These are phyloP conservation scores for Hybognathus amarus DNA, from an alignment of 2,797 vertebrate genomes.

Conservation along the genomic window DNA sequence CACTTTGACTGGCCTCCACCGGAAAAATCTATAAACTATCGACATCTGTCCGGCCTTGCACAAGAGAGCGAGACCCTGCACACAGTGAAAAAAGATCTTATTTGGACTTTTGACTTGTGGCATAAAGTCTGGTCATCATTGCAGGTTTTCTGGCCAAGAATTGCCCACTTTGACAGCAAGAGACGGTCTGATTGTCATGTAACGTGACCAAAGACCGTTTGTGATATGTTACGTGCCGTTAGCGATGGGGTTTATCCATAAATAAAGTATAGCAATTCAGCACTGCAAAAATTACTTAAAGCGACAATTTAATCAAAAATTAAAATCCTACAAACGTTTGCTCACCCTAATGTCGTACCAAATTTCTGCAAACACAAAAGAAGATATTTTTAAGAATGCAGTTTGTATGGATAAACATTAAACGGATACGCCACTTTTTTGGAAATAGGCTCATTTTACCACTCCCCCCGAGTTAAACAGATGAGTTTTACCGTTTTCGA, in stretches of 20 bases:
- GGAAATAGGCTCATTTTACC: no score
- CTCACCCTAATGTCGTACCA: background rate
- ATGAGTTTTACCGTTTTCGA: no score
- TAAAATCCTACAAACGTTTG: background rate
- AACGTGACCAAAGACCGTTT: background rate
- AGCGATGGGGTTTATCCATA: background rate
- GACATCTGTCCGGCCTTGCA: slow-evolving; percentile 25
- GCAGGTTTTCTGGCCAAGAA: background rate
- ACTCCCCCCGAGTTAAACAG: no score
- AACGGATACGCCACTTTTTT: no score
- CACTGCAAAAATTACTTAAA: background rate
- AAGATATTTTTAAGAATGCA: background rate
- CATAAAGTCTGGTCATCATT: background rate
- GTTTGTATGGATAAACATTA: background rate
- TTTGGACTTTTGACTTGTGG: background rate
- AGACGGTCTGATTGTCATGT: background rate
- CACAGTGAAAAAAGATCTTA: background rate
- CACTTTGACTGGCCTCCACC: slow-evolving; percentile 1
- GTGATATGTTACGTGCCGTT: background rate
- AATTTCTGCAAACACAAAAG: background rate
- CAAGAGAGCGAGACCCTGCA: slow-evolving; percentile 20
- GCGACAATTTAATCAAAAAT: background rate
- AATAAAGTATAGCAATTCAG: background rate
- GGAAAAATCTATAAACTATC: slow-evolving; percentile 47
- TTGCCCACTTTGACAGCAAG: background rate